phyloP scores from a whole-genome alignment of 1,140 invertebrate genomes.

The Drosophila sproati region DNA sequence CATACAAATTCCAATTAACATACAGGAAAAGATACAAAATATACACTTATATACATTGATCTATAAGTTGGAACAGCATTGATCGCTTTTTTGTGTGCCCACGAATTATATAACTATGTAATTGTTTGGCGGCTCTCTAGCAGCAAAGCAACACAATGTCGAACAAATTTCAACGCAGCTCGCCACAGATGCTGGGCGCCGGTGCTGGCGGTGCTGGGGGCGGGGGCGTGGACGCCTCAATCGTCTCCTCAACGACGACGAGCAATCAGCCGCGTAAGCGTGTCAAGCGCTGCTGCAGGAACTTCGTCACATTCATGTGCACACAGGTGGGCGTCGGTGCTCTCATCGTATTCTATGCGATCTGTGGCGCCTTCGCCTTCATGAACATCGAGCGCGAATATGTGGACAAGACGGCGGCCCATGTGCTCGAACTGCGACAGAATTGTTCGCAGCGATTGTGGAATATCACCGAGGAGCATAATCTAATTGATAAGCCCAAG shows the following conservation, averaged over 20 bases:
- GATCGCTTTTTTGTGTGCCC: not conserved
- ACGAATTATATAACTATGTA: conserved; percentile 49
- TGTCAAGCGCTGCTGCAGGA: conserved; percentile 90
- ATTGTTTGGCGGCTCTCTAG: not conserved
- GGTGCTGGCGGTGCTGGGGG: conserved; percentile 6
- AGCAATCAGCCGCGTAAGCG: conserved; percentile 89
- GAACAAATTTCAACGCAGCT: conserved; percentile 71
- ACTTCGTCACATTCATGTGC: conserved; percentile 95
- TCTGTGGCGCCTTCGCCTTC: conserved; percentile 97
- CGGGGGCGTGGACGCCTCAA: conserved; percentile 45
- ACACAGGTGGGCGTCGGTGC: conserved; percentile 97
- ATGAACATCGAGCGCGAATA: conserved; percentile 92
- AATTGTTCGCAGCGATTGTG: conserved; percentile 89
- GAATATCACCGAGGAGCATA: conserved; percentile 89
- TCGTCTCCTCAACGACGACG: conserved; percentile 86
- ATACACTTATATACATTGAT: not conserved
- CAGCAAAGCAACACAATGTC: conserved; percentile 43
- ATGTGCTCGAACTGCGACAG: conserved; percentile 85
- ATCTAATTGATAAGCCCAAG: conserved; percentile 90
- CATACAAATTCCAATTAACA: conserved; percentile 15
- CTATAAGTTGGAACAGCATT: not conserved
- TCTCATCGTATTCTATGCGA: conserved; percentile 96
- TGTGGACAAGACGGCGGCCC: conserved; percentile 86
- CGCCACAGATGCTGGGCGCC: conserved; percentile 45
- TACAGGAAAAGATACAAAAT: conserved; percentile 6